Evolutionary conservation across 2,113 vertebrate genomes (phyloP).

Genomic region (Oxyura jamaicensis): DNA sequence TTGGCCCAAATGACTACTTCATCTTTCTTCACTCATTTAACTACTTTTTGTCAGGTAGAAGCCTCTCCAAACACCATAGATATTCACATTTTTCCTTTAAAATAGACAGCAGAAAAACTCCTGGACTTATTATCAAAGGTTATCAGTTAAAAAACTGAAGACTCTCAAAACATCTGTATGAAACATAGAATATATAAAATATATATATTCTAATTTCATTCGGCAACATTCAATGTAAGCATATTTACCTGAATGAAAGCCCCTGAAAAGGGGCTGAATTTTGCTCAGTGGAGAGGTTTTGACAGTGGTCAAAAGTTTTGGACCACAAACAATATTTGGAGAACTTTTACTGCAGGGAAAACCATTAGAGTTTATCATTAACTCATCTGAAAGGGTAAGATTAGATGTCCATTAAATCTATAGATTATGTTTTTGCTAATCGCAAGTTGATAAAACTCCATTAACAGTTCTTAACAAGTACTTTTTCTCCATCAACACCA

Average conservation of each 20-base stretch:
- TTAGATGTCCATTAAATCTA: background rate
- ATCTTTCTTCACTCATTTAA: background rate
- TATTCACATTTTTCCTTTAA: background rate
- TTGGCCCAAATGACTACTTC: background rate
- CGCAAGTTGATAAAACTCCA: background rate
- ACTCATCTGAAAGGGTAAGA: background rate
- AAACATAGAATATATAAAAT: background rate
- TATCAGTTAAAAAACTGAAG: background rate
- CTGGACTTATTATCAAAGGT: background rate
- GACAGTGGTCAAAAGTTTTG: background rate
- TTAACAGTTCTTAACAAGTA: background rate
- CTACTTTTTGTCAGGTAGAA: background rate
- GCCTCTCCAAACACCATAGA: background rate
- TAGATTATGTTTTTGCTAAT: background rate
- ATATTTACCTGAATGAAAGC: no score
- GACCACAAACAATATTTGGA: background rate
- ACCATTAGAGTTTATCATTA: background rate
- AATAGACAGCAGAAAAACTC: background rate
- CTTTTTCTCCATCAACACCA: background rate
- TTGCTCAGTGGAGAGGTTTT: background rate
- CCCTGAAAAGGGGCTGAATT: background rate
- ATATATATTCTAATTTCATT: background rate
- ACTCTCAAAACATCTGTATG: background rate
- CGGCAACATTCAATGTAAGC: background rate
- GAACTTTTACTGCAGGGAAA: background rate